These are phyloP conservation scores for Phoebastria nigripes DNA, from an alignment of 2,797 vertebrate species.

Conservation along the genomic window DNA sequence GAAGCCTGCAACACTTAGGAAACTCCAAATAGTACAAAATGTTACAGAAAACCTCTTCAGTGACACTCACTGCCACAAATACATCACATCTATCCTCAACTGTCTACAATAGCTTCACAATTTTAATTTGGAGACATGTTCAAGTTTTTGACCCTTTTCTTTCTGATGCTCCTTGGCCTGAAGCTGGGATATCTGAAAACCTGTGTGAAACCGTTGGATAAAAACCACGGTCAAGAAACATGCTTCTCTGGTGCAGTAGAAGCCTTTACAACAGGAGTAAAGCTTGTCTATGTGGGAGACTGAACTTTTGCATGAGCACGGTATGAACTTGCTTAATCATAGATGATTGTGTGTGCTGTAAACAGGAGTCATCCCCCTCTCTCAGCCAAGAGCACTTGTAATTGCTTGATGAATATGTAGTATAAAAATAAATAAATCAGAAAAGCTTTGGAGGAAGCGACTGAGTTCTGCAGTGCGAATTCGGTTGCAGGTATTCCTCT, in stretches of 20 bases:
- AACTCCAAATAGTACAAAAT: conserved; percentile 58
- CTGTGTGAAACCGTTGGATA: not conserved
- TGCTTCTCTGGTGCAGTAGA: not conserved
- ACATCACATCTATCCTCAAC: conserved; percentile 25
- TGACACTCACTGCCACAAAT: not conserved
- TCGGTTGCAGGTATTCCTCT: not conserved
- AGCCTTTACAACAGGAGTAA: not conserved
- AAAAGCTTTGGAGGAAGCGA: not conserved
- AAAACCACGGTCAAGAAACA: not conserved
- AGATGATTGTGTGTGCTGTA: conserved; percentile 4
- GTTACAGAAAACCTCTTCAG: conserved; percentile 45
- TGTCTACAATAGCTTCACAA: conserved; percentile 16
- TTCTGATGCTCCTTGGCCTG: not conserved
- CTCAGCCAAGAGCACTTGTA: not conserved
- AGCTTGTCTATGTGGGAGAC: not conserved
- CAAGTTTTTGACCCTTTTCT: conserved; percentile 7
- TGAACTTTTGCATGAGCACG: not conserved
- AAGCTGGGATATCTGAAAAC: not conserved
- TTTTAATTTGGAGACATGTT: conserved; percentile 23
- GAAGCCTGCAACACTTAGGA: conserved; percentile 58
- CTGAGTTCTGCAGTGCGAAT: rapidly evolving
- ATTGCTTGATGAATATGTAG: not conserved
- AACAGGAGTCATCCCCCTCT: conserved; percentile 5
- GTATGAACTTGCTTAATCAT: conserved; percentile 20
- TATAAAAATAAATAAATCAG: conserved; percentile 7